phyloP scores from a whole-genome alignment of 2,113 vertebrate genomes.

The Gyps fulvus region DNA sequence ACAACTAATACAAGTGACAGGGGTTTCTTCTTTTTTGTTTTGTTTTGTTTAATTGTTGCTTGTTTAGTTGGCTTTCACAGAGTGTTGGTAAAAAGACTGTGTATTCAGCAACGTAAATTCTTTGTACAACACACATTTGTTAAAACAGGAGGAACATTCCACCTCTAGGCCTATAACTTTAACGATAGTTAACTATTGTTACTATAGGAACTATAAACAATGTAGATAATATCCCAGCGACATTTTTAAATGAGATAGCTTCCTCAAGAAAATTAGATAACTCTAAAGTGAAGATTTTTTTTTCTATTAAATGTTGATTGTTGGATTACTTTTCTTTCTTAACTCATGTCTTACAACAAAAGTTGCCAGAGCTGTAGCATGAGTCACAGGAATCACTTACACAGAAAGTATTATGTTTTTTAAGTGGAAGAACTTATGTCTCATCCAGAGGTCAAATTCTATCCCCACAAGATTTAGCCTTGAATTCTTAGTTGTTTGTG shows the following conservation, averaged over 20 bases:
- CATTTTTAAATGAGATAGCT: background rate
- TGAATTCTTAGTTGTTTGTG: background rate
- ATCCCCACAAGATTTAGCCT: background rate
- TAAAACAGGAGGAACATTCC: background rate
- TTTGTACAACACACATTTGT: background rate
- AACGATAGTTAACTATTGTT: fast-evolving
- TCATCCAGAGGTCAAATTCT: background rate
- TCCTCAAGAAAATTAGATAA: background rate
- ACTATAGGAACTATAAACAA: background rate
- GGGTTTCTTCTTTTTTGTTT: background rate
- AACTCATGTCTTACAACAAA: background rate
- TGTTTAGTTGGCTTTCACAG: background rate
- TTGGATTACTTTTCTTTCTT: background rate
- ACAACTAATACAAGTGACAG: background rate
- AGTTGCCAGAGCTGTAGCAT: background rate
- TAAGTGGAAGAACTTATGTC: background rate
- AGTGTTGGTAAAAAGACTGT: background rate
- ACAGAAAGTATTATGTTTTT: background rate
- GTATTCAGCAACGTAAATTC: background rate
- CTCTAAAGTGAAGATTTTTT: background rate
- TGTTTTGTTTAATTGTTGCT: background rate
- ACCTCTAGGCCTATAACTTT: background rate
- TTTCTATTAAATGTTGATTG: background rate
- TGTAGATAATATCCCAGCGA: background rate
- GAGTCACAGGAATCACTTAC: background rate